These are phyloP conservation scores for Dascillus cervinus DNA, from an alignment of 2,888 invertebrate genomes.

Conservation along the genomic window DNA sequence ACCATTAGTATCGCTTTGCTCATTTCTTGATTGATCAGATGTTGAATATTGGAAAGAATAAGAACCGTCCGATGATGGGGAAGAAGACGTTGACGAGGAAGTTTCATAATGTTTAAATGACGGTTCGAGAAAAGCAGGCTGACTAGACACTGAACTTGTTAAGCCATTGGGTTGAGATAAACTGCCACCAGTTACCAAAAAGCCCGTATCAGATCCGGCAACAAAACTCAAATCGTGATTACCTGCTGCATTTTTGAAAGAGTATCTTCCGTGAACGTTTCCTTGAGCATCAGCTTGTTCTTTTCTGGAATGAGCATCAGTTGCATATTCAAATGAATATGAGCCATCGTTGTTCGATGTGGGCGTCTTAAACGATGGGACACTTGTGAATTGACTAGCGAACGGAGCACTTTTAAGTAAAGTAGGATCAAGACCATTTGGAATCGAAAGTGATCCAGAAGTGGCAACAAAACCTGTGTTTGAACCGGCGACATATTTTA, in stretches of 20 bases:
- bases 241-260: constrained; percentile 21
- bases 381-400: too few relatives aligned
- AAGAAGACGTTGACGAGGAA: too few relatives aligned
- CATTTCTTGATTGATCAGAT: constrained; percentile 22
- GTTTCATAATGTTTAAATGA: too few relatives aligned
- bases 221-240: constrained; percentile 23
- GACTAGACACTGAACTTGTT: constrained; percentile 17
- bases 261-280: constrained; percentile 22
- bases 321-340: constrained; percentile 24
- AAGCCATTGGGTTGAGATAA: constrained; percentile 28
- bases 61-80: constrained; percentile 23
- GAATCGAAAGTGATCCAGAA: constrained; percentile 34
- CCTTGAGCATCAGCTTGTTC: constrained; percentile 22
- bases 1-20: constrained; percentile 21
- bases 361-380: too few relatives aligned
- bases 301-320: constrained; percentile 21
- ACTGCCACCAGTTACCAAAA: constrained; percentile 36
- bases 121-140: constrained; percentile 16
- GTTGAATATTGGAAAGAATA: constrained; percentile 26
- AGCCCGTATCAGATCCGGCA: constrained; percentile 28
- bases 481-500: constrained; percentile 26
- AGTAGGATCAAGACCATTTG: constrained; percentile 24
- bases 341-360: constrained; percentile 26
- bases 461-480: constrained; percentile 31
- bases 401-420: constrained; percentile 7